These are phyloP conservation scores for Pleuronectes platessa DNA, from an alignment of 2,113 vertebrate genomes.

Conservation along the genomic window DNA sequence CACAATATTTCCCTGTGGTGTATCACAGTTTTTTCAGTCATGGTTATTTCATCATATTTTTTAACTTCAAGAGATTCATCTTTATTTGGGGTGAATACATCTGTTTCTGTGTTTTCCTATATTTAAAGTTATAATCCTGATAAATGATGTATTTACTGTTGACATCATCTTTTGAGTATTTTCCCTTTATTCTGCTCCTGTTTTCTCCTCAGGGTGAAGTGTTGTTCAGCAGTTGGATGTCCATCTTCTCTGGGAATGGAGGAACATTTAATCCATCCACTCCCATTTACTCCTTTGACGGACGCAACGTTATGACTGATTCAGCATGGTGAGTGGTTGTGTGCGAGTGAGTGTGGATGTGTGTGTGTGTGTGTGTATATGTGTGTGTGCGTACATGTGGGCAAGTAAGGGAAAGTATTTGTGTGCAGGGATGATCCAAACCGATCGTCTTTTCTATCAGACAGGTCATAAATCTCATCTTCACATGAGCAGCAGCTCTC, in stretches of 20 bases:
- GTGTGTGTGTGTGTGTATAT: slow-evolving; percentile 76
- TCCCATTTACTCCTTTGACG: slow-evolving; percentile 91
- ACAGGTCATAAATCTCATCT: not conserved
- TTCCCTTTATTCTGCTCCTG: not conserved
- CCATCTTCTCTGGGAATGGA: slow-evolving; percentile 87
- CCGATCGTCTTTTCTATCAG: not conserved
- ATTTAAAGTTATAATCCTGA: not conserved
- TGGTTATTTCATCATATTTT: too few species aligned
- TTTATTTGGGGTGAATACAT: not conserved
- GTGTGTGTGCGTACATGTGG: not conserved
- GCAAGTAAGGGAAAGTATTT: not conserved
- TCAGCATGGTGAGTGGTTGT: slow-evolving; percentile 83
- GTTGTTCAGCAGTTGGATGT: slow-evolving; percentile 90
- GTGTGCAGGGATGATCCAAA: not conserved
- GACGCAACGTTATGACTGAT: slow-evolving; percentile 88
- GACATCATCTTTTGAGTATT: not conserved
- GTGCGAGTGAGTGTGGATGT: slow-evolving; percentile 36
- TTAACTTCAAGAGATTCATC: too few species aligned
- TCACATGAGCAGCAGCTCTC: not conserved
- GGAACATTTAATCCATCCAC: slow-evolving; percentile 80
- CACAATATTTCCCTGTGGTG: too few species aligned
- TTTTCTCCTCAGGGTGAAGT: slow-evolving; percentile 85
- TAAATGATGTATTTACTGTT: not conserved
- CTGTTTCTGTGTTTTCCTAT: not conserved
- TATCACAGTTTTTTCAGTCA: too few species aligned